Evolutionary conservation across 2,113 vertebrate genomes (phyloP), one percentile per base, ranked within the genome.

Genomic region (Alligator mississippiensis): DNA sequence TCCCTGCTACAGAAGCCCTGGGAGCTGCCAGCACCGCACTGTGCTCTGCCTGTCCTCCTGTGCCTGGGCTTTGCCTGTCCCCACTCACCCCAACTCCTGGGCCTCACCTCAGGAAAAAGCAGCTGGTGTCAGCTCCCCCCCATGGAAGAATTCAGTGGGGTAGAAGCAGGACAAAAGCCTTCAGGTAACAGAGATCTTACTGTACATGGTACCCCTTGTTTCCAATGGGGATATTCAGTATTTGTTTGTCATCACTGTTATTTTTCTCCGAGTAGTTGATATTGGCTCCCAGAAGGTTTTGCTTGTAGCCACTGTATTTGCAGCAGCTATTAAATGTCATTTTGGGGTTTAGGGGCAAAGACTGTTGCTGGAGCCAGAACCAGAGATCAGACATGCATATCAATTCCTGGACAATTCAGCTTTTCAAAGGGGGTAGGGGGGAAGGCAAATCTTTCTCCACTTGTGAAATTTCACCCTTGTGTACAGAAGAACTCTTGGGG

Each of bases 381-480:
- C 85, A 88, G 17, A 11, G 34, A 28, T 28, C 28, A 34, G 12
- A 28, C 85, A 75, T 0, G 77, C 10, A 66, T 18, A 13, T 70
- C 66, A 70, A 4, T 89, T 93, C 5, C 30, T 62, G 2, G 15
- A 8, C 30, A 79, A 25, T 90, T 85, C 24, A 63, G 19, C 25
- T 24, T 58, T 83, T 61, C 82, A 3, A 88, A 59, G 25, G 78
- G 2, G 22, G 1, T 70, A 80, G 82, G 88, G 88, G 34, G 6
- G 66, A 47, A 47, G 9, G 47, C 47, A 47, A 47, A 47, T 47
- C 47, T 47, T 47, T 47, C 47, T 47, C 47, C 47, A 47, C 9
- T 47, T 47, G 47, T 47, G 47, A 47, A 47, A 47, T 47, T 47
- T 8, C 59, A 28, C 0, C 8, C 9, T 1, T 11, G 6, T 11